Evolutionary conservation across 2,797 vertebrate genomes (phyloP).

Genomic region (Lepus oiostolus): DNA sequence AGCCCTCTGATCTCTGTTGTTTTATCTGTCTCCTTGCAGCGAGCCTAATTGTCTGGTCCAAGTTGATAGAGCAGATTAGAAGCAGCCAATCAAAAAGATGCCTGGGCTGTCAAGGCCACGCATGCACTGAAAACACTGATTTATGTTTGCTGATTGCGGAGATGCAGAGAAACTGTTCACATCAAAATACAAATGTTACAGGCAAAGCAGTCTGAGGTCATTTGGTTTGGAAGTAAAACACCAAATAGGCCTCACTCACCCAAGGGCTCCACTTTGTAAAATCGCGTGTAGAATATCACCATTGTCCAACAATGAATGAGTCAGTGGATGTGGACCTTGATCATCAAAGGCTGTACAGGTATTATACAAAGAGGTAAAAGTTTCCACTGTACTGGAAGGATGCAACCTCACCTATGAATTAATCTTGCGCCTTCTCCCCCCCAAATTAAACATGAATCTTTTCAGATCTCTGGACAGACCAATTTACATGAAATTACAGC

Average conservation of each 20-base stretch:
- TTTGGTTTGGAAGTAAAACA: not conserved
- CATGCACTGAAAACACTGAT: not conserved
- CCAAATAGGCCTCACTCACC: not conserved
- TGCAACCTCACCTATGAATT: not conserved
- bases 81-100: conserved; percentile 44
- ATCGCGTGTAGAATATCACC: not conserved
- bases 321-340: not conserved
- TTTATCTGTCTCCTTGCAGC: conserved; percentile 21
- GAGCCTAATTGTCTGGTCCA: conserved; percentile 26
- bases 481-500: not conserved
- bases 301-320: not conserved
- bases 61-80: conserved; percentile 59
- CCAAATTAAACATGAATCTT: not conserved
- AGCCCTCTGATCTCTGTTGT: not conserved
- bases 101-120: not conserved
- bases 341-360: conserved; percentile 11
- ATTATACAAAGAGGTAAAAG: not conserved
- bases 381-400: not conserved
- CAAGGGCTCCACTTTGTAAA: conserved; percentile 18
- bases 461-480: conserved; percentile 8
- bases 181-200: conserved; percentile 6
- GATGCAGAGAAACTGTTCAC: conserved; percentile 8
- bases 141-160: not conserved
- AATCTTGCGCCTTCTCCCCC: not conserved
- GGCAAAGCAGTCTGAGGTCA: not conserved